Base-by-base conservation (phyloP, 1,140 invertebrate genomes). In the Drosophila prosaltans region DNA sequence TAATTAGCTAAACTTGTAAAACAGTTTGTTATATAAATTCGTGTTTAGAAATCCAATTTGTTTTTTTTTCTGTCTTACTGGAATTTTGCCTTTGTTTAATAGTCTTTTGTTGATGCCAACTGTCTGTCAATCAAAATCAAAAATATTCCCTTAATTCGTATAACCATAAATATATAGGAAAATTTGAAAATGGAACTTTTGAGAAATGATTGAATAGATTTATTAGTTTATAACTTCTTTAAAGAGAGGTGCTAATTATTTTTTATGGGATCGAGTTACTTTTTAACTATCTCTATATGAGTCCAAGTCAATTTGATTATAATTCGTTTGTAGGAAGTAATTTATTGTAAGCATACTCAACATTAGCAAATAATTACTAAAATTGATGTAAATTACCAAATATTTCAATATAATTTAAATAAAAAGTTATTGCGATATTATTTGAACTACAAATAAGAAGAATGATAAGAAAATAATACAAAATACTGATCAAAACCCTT, bases 11-110 rank as follows among this genome's bases (percentile, higher is more conserved):
- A 43, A 45, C 45, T 60, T 55, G 59, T 61, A 65, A 65, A 61
- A 76, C 65, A 69, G 24, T 45, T 45, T 40, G 24, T 77, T 77
- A 77, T 77, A 57, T 77, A 77, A 77, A 61, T 39, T 40, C 48
- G 28, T 64, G 60, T 74, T 60, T 55, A 60, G 32, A 43, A 65
- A 59, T 39, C 64, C 77, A 77, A 21, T 39, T 77, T 70, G 4
- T 65, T 60, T 39, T 76, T 76, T 58, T 77, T 45, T 76, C 48
- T 77, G 16, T 66, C 59, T 64, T 45, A 60, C 66, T 32, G 54
- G 51, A 63, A 43, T 59, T 69, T 65, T 40, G 65, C 70, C 21
- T 76, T 70, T 76, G 65, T 58, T 73, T 63, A 62, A 36, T 28
- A 45, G 39, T 59, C 43, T 43, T 61, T 72, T 54, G 65, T 67